Percentiles rank a stretch among this genome's conserved stretches.
Evolutionary conservation across 1,140 invertebrate species (phyloP).

Genomic region (Colletes latitarsis): DNA sequence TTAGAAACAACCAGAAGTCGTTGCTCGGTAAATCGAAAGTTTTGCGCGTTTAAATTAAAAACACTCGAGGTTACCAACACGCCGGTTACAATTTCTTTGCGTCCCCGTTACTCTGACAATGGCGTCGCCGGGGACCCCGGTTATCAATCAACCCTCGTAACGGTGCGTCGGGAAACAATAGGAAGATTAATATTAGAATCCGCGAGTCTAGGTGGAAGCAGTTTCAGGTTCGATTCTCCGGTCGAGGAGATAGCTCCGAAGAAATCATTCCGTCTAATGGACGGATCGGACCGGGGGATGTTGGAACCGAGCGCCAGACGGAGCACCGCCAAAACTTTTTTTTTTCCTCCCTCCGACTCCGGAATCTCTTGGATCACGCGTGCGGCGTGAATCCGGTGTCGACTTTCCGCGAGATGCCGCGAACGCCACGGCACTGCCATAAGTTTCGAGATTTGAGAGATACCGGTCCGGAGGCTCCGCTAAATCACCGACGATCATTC

Average conservation of each 20-base stretch:
- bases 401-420: slow-evolving; percentile 41
- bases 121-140: no score
- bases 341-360: background rate
- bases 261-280: slow-evolving; percentile 12
- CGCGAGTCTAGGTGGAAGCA: no score
- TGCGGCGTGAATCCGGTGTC: slow-evolving; percentile 20
- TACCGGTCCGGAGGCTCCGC: slow-evolving; percentile 38
- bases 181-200: no score
- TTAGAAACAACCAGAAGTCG: no score
- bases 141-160: no score
- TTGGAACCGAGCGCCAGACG: background rate
- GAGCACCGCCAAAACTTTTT: slow-evolving; percentile 21
- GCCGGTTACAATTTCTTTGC: no score
- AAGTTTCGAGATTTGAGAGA: slow-evolving; percentile 62
- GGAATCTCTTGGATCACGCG: slow-evolving; percentile 23
- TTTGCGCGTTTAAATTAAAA: no score
- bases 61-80: no score
- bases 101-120: no score
- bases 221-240: background rate
- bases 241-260: background rate
- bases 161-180: no score
- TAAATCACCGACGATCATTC: slow-evolving; percentile 65
- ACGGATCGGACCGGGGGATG: background rate
- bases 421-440: slow-evolving; percentile 54
- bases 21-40: no score